Conservation (phyloP, 2,888 invertebrate genomes). For the Iphiclides podalirius region DNA sequence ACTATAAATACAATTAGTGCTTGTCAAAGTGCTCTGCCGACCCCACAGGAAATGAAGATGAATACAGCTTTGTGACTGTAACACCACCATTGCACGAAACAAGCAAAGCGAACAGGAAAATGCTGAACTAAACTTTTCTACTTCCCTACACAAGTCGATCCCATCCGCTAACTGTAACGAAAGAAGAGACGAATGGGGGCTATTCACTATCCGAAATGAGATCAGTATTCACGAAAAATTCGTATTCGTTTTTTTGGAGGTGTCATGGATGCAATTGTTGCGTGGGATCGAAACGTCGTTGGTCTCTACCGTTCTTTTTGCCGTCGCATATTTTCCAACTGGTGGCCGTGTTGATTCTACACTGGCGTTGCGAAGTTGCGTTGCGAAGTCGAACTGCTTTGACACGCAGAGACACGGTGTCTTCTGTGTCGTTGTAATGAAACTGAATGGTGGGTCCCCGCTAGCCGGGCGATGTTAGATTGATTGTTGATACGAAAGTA, state of each 20-base stretch:
- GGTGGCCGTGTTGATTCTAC: slow-evolving; percentile 25
- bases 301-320: slow-evolving; percentile 30
- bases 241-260: too few species aligned
- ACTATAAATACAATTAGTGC: too few species aligned
- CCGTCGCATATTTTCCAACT: slow-evolving; percentile 39
- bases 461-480: slow-evolving; percentile 64
- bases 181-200: slow-evolving; percentile 38
- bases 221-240: too few species aligned
- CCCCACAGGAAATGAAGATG: too few species aligned
- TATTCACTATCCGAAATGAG: slow-evolving; percentile 51
- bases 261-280: slow-evolving; percentile 61
- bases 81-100: too few species aligned
- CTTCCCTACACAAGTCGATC: not conserved
- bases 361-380: slow-evolving; percentile 18
- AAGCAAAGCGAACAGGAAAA: too few species aligned
- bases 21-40: too few species aligned
- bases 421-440: slow-evolving; percentile 26
- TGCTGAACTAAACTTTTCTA: not conserved
- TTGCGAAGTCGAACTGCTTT: slow-evolving; percentile 29
- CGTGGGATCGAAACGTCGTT: slow-evolving; percentile 51
- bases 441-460: slow-evolving; percentile 58
- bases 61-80: too few species aligned
- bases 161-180: slow-evolving; percentile 27
- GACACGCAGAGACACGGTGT: slow-evolving; percentile 31
- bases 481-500: slow-evolving; percentile 65